Conservation (phyloP, 2,888 invertebrate genomes). For the Rhagonycha fulva region DNA sequence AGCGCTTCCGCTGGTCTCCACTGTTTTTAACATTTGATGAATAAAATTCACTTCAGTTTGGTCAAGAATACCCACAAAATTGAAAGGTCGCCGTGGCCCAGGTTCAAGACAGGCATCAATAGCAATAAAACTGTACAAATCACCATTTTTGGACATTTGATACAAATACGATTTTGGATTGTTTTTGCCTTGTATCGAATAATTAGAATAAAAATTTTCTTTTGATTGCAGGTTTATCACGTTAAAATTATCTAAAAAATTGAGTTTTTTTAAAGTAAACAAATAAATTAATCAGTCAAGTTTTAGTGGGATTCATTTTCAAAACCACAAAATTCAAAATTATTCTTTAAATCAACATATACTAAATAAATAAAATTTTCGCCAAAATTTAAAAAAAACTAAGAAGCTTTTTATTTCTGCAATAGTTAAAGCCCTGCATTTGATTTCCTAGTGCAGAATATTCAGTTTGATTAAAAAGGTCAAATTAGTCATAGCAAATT, state of each 20-base stretch:
- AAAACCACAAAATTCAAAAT: no score
- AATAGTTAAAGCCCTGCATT: no score
- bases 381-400: no score
- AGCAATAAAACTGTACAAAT: slow-evolving; percentile 79
- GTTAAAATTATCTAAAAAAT: slow-evolving; percentile 82
- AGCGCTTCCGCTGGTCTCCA: slow-evolving; percentile 58
- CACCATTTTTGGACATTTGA: slow-evolving; percentile 61
- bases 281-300: no score
- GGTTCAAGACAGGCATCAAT: slow-evolving; percentile 87
- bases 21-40: slow-evolving; percentile 60
- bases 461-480: neutral
- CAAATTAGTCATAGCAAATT: neutral
- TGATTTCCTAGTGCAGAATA: no score
- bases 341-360: no score
- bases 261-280: neutral
- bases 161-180: slow-evolving; percentile 77
- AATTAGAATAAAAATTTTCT: slow-evolving; percentile 77
- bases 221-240: slow-evolving; percentile 69
- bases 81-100: slow-evolving; percentile 85
- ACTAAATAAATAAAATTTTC: no score
- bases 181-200: slow-evolving; percentile 75
- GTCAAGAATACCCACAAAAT: slow-evolving; percentile 81
- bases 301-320: no score
- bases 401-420: no score
- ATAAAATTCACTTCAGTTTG: slow-evolving; percentile 62